A percentile compares a stretch with the other conserved stretches of the same genome.
These are phyloP conservation scores for Luidia sarsii DNA, from an alignment of 53 echinoderm and acorn worm genomes.

Conservation along the genomic window DNA sequence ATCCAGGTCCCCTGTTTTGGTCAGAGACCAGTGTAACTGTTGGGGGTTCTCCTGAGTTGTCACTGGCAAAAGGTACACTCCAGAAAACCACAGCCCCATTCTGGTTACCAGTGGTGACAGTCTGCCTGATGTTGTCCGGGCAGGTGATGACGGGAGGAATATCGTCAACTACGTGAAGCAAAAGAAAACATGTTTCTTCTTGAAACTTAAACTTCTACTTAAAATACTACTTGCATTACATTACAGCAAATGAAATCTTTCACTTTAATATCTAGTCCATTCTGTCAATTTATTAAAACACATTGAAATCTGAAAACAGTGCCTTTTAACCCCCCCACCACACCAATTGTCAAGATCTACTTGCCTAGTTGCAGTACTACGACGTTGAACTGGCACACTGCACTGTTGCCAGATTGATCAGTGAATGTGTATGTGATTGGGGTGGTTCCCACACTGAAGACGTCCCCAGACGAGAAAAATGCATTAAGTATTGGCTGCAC, in stretches of 20 bases:
- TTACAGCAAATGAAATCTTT: no score
- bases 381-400: no score
- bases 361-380: no score
- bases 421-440: no score
- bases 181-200: no score
- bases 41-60: conserved; percentile 46
- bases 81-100: conserved; percentile 24
- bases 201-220: no score
- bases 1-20: conserved; percentile 31
- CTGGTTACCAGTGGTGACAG: neutral
- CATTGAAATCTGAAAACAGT: no score
- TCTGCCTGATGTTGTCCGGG: conserved; percentile 4
- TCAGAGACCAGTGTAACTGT: neutral
- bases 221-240: no score
- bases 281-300: no score
- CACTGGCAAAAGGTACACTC: conserved; percentile 21
- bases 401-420: no score
- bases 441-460: neutral
- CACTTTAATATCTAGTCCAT: no score
- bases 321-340: no score
- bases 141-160: neutral
- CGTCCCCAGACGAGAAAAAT: neutral
- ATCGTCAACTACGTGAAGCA: neutral
- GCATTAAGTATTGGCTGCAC: neutral
- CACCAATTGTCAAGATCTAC: neutral